Base-by-base conservation (phyloP, 1,140 invertebrate species). In the Octopus sinensis region DNA sequence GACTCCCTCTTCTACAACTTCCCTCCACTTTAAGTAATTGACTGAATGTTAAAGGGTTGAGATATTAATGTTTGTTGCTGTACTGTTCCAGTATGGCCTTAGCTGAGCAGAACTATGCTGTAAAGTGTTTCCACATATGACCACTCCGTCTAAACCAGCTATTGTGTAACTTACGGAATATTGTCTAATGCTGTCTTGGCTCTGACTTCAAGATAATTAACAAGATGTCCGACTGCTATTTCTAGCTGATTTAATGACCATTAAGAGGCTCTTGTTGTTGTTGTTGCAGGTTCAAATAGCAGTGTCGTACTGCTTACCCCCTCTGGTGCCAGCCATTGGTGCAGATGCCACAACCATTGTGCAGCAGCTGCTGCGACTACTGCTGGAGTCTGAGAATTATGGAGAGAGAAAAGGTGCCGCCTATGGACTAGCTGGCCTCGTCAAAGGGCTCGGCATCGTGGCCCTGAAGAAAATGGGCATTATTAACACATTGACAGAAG, bases 361-460 rank as follows among this genome's bases (percentile, higher is more conserved):
- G 12, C 94, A 96, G 85, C 96, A 95, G 89, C 91, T 99, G 9
- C 92, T 99, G 88, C 93, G 86, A 82, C 94, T 96, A 62, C 91
- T 99, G 17, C 92, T 98, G 2, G 96, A 97, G 84, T 96, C 96
- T 4, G 95, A 98, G 83, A 97, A 95, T 87, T 99, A 98, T 90
- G 98, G 97, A n/a, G 97, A 99, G 88, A 93, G 97, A 62, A 96
- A 95, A 90, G 91, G 91, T 12, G 91, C 91, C 23, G 90, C 91
- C 0, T 91, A 91, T 81, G 91, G 91, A 23, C 82, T 91, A 79
- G 91, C 91, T n/a, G 91, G 91, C 4, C 87, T 94, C 23, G 95
- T 99, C 4, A 98, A 98, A 91, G 98, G 98, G 1, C 94, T 99
- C 88, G 98, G 98, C 71, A 99, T 99, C 86, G 91, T 98, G 6